Evolutionary conservation across 2,797 vertebrate species (phyloP).

Genomic region (Falco concolor): DNA sequence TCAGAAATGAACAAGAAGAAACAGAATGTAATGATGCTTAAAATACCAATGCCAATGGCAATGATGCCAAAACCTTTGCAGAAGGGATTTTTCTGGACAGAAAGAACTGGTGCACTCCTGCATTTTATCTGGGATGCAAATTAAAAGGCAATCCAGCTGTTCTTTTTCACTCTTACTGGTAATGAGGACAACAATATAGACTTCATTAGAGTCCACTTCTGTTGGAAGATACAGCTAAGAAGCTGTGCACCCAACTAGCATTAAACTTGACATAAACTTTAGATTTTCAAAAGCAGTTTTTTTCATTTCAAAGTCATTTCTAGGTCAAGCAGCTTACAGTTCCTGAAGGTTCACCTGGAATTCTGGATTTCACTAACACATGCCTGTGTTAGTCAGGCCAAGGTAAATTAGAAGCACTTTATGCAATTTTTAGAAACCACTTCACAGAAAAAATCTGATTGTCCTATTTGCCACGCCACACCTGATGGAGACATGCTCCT

Average conservation of each 20-base stretch:
- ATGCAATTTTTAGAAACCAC: neutral
- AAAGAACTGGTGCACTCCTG: neutral
- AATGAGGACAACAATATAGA: neutral
- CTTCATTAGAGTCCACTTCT: neutral
- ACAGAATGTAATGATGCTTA: neutral
- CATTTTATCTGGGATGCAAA: neutral
- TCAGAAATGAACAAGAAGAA: neutral
- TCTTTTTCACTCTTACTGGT: neutral
- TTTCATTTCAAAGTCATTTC: neutral
- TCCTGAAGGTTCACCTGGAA: neutral
- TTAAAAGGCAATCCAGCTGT: neutral
- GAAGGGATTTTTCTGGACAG: neutral
- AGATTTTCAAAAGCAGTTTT: neutral
- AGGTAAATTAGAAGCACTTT: neutral
- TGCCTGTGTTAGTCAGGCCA: neutral
- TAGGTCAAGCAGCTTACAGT: neutral
- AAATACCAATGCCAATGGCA: too few species aligned
- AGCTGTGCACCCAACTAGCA: neutral
- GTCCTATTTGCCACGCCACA: neutral
- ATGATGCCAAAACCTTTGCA: neutral
- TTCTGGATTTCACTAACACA: neutral
- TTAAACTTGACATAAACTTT: neutral
- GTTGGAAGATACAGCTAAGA: neutral
- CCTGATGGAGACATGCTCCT: neutral
- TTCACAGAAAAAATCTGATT: neutral